phyloP scores from a whole-genome alignment of 2,797 vertebrate species.

The Oophaga sylvatica region DNA sequence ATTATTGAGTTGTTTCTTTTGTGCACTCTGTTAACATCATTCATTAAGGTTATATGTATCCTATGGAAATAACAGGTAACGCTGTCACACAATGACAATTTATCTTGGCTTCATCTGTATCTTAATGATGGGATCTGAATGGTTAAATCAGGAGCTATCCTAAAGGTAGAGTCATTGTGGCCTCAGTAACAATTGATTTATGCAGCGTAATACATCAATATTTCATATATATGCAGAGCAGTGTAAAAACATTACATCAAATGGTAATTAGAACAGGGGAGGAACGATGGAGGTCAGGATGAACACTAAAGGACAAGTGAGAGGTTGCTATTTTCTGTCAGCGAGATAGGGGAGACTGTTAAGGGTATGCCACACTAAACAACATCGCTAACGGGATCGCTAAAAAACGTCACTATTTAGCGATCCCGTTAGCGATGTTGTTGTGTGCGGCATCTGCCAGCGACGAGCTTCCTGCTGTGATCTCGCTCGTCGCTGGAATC shows the following conservation, averaged over 20 bases:
- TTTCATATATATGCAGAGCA: constrained; percentile 46
- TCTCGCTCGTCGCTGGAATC: too few species aligned
- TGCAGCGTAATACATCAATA: constrained; percentile 16
- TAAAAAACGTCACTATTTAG: too few species aligned
- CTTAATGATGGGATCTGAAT: not conserved
- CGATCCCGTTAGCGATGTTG: too few species aligned
- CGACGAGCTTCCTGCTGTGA: too few species aligned
- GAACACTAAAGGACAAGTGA: not conserved
- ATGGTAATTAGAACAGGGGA: constrained; percentile 24
- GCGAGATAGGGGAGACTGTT: not conserved
- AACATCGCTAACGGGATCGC: too few species aligned
- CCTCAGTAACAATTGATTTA: constrained; percentile 5
- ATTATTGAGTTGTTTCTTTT: not conserved
- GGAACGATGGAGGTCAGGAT: not conserved
- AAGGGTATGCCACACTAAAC: too few species aligned
- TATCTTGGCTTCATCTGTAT: not conserved
- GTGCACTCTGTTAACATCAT: not conserved
- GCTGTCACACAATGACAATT: not conserved
- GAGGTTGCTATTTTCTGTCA: not conserved
- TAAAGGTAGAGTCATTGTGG: not conserved
- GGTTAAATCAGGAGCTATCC: not conserved
- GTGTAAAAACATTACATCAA: constrained; percentile 9
- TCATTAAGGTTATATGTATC: not conserved
- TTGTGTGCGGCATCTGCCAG: too few species aligned
- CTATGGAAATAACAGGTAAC: not conserved